A percentile compares a stretch with the other conserved stretches of the same genome.
Conservation (phyloP, 2,113 vertebrate species). For the Poeciliopsis occidentalis region DNA sequence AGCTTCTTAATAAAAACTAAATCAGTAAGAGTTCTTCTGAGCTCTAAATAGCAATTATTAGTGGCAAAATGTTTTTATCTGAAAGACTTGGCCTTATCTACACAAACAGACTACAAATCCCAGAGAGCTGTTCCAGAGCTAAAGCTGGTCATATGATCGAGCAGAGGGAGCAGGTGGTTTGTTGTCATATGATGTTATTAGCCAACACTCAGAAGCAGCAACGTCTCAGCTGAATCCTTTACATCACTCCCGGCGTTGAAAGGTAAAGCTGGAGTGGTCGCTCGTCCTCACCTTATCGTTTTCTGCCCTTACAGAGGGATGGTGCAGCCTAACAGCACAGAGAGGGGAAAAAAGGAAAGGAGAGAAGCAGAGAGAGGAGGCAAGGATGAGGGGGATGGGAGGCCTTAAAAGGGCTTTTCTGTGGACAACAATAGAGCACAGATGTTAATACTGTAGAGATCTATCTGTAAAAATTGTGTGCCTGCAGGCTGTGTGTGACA, state of each 20-base stretch:
- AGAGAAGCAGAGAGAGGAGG: not conserved
- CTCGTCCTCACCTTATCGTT: constrained; percentile 48
- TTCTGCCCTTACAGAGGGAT: constrained; percentile 29
- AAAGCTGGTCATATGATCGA: constrained; percentile 72
- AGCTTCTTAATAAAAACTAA: no score
- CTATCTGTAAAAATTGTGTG: constrained; percentile 16
- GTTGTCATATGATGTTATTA: constrained; percentile 79
- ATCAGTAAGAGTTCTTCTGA: not conserved
- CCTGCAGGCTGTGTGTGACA: constrained; percentile 18
- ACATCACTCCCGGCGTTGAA: constrained; percentile 61
- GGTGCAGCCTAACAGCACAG: constrained; percentile 17
- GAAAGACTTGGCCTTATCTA: not conserved
- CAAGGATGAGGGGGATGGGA: constrained; percentile 56
- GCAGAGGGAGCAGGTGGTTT: constrained; percentile 68
- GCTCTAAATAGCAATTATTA: no score
- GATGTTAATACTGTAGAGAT: constrained; percentile 39
- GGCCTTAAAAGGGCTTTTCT: constrained; percentile 59
- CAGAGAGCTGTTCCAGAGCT: constrained; percentile 50
- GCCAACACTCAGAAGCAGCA: constrained; percentile 67
- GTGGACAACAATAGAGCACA: constrained; percentile 44
- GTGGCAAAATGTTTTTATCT: not conserved
- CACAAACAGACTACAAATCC: constrained; percentile 79
- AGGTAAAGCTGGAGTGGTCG: constrained; percentile 73
- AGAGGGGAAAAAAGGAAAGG: constrained; percentile 6
- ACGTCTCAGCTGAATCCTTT: constrained; percentile 69